Evolutionary conservation across 2,888 invertebrate genomes (phyloP).

Genomic region (Cybosia mesomella): DNA sequence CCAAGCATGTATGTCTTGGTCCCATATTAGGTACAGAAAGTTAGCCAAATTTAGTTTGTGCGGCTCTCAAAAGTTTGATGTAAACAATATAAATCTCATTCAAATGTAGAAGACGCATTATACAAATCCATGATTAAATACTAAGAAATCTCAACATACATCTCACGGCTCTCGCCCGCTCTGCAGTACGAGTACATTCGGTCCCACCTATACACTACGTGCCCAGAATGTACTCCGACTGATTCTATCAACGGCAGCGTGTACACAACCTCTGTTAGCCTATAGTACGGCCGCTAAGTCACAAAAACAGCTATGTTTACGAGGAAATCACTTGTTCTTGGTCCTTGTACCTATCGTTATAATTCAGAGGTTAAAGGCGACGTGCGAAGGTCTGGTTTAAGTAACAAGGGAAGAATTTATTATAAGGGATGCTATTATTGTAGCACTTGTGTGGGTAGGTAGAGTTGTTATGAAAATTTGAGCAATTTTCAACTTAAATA

Average conservation of each 20-base stretch:
- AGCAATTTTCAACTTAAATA: no score
- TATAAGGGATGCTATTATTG: background rate
- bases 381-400: background rate
- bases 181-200: background rate
- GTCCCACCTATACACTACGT: slow-evolving; percentile 8
- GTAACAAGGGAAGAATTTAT: background rate
- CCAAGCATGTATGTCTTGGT: no score
- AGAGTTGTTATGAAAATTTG: no score
- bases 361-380: background rate
- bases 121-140: background rate
- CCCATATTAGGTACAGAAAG: no score
- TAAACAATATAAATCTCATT: background rate
- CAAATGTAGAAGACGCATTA: background rate
- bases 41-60: no score
- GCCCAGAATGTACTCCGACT: slow-evolving; percentile 1
- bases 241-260: background rate
- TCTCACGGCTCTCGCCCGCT: background rate
- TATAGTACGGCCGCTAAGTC: background rate
- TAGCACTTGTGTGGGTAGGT: no score
- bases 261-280: slow-evolving; percentile 3
- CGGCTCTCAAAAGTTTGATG: no score
- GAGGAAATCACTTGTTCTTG: background rate
- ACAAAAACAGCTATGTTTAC: background rate
- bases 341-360: background rate
- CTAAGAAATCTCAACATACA: background rate